Percentiles rank a stretch among this genome's conserved stretches.
phyloP scores from a whole-genome alignment of 2,113 vertebrate genomes.

The Eptatretus burgeri region DNA sequence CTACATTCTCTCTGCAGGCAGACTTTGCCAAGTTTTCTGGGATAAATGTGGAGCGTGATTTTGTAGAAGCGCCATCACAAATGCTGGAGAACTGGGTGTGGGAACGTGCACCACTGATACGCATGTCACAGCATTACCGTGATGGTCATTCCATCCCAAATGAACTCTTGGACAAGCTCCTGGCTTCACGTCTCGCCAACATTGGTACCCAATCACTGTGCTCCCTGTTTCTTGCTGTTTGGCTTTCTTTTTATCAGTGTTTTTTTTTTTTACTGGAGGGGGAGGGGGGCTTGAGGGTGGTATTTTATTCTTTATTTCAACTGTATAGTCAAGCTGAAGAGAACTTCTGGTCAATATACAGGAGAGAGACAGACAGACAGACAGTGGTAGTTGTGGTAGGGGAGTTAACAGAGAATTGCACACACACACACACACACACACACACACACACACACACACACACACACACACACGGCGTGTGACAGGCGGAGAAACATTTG shows the following conservation, averaged over 20 bases:
- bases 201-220: constrained; percentile 23
- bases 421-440: too few relatives aligned
- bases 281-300: too few relatives aligned
- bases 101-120: constrained; percentile 55
- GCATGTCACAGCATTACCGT: constrained; percentile 68
- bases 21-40: constrained; percentile 93
- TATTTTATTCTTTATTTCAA: too few relatives aligned
- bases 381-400: too few relatives aligned
- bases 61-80: constrained; percentile 79
- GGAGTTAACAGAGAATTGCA: too few relatives aligned
- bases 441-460: too few relatives aligned
- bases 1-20: constrained; percentile 19
- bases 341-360: too few relatives aligned
- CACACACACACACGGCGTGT: too few relatives aligned
- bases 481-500: too few relatives aligned
- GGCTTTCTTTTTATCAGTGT: not conserved
- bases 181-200: constrained; percentile 71
- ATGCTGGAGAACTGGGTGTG: constrained; percentile 99
- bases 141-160: constrained; percentile 29
- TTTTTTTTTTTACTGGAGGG: not conserved
- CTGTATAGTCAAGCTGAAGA: too few relatives aligned
- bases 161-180: constrained; percentile 52
- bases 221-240: rapidly evolving
- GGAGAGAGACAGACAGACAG: too few relatives aligned
- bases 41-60: constrained; percentile 74